Conservation (phyloP, 2,113 vertebrate species). For the Tinamus guttatus region DNA sequence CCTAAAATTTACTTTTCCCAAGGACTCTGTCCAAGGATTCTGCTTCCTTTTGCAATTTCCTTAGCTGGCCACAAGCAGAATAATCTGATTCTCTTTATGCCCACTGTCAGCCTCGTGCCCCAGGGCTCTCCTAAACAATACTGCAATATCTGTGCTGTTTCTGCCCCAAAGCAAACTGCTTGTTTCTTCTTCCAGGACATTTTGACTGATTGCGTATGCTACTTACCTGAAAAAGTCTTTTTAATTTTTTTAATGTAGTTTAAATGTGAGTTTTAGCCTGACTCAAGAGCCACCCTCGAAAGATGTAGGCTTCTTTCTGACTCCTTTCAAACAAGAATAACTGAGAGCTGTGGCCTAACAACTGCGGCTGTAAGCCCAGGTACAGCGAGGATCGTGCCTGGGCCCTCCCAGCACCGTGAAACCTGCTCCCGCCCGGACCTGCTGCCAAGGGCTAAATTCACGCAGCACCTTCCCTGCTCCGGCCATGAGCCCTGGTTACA, state of each 20-base stretch:
- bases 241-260: background rate
- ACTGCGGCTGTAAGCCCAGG: background rate
- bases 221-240: background rate
- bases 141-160: background rate
- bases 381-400: background rate
- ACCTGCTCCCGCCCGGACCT: background rate
- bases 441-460: background rate
- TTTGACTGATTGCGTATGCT: background rate
- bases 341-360: background rate
- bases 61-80: background rate
- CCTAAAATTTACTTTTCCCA: background rate
- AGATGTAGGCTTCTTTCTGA: background rate
- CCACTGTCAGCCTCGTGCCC: background rate
- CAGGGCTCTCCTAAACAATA: background rate
- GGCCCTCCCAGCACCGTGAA: fast-evolving
- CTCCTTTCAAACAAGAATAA: background rate
- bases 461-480: fast-evolving
- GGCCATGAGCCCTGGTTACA: fast-evolving
- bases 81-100: background rate
- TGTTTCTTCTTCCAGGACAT: background rate
- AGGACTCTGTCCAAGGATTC: background rate
- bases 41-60: background rate
- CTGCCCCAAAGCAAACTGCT: background rate
- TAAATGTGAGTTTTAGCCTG: background rate
- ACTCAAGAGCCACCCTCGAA: background rate